Evolutionary conservation across 2,113 vertebrate genomes (phyloP).

Genomic region (Anhinga rufa): DNA sequence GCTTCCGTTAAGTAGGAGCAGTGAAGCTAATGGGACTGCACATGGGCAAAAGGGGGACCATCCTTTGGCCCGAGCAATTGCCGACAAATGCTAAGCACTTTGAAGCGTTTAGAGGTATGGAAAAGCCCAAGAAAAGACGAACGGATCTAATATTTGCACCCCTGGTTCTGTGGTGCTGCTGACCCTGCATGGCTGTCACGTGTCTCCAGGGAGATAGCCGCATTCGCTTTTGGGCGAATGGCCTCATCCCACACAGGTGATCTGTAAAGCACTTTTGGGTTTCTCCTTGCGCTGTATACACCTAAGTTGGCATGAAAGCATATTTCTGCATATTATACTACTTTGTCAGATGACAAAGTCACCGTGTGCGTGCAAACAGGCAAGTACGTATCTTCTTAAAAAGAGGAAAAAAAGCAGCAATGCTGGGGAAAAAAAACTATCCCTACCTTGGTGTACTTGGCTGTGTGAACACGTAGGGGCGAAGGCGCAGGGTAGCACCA

Average conservation of each 20-base stretch:
- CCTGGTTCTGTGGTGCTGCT: background rate
- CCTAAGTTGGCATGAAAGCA: background rate
- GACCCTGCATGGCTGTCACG: background rate
- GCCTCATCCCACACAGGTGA: background rate
- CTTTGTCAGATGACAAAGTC: background rate
- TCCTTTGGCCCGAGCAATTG: background rate
- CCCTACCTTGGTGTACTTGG: background rate
- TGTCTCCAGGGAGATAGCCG: background rate
- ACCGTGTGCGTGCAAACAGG: background rate
- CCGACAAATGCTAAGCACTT: background rate
- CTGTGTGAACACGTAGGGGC: background rate
- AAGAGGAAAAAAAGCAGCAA: background rate
- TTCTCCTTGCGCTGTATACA: background rate
- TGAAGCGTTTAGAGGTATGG: background rate
- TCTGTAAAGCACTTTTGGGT: constrained; percentile 17
- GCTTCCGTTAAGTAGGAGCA: background rate
- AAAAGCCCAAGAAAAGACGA: background rate
- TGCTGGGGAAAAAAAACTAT: background rate
- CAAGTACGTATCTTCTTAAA: background rate
- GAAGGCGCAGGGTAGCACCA: background rate
- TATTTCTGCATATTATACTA: background rate
- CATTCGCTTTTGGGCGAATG: background rate
- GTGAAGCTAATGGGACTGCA: constrained; percentile 4
- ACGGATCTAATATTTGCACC: background rate
- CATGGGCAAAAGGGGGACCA: background rate